phyloP scores from a whole-genome alignment of 2,888 invertebrate species.

The Dione vanillae region DNA sequence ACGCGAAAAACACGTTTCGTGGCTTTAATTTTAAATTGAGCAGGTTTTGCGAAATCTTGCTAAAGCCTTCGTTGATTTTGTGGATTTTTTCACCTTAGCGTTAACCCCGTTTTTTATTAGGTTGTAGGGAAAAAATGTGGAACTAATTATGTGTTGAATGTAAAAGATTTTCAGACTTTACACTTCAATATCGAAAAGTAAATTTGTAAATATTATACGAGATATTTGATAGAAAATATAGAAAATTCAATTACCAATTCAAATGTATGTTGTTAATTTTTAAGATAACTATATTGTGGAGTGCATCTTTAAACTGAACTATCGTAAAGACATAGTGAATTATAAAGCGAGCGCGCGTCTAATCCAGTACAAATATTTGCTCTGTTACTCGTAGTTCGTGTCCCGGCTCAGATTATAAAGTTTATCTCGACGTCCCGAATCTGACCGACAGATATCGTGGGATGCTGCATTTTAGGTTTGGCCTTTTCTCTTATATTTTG shows the following conservation, averaged over 20 bases:
- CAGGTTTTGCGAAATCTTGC: slow-evolving; percentile 80
- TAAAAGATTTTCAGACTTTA: slow-evolving; percentile 51
- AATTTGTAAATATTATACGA: slow-evolving; percentile 25
- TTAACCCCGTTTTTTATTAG: slow-evolving; percentile 71
- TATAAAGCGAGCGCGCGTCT: slow-evolving; percentile 48
- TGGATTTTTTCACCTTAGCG: slow-evolving; percentile 63
- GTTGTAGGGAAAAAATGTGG: slow-evolving; percentile 65
- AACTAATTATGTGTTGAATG: slow-evolving; percentile 71
- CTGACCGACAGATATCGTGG: slow-evolving; percentile 56
- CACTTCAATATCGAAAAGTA: slow-evolving; percentile 47
- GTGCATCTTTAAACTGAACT: background rate
- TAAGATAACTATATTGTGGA: background rate
- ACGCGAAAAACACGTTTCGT: slow-evolving; percentile 84
- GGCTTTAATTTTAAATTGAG: slow-evolving; percentile 85
- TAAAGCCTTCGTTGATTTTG: slow-evolving; percentile 77
- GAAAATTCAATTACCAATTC: slow-evolving; percentile 17
- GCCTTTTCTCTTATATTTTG: slow-evolving; percentile 10
- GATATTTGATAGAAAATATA: slow-evolving; percentile 24
- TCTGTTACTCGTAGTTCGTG: slow-evolving; percentile 58
- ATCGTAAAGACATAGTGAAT: slow-evolving; percentile 24
- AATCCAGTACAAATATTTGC: slow-evolving; percentile 72
- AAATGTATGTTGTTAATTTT: background rate
- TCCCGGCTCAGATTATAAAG: slow-evolving; percentile 66
- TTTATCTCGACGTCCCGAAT: slow-evolving; percentile 71
- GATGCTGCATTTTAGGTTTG: slow-evolving; percentile 15